These are phyloP conservation scores for Galeopsomyia nigrocyanea DNA, from an alignment of 2,888 invertebrate species.

Conservation along the genomic window DNA sequence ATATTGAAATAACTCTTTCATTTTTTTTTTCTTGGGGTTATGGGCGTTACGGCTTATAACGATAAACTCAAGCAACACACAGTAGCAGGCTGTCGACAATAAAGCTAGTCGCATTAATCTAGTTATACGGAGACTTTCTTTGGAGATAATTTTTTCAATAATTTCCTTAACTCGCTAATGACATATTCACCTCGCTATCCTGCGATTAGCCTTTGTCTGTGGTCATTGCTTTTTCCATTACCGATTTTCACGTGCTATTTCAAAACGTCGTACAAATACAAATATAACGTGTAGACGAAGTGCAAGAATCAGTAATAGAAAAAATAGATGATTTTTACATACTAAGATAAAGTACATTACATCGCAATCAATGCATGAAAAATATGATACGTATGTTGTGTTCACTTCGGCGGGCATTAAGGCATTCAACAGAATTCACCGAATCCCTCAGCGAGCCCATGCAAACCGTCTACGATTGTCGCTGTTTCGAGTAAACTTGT, in stretches of 20 bases:
- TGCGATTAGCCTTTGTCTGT: not conserved
- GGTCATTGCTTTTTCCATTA: slow-evolving; percentile 4
- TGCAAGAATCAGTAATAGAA: slow-evolving; percentile 6
- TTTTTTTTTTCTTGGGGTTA: slow-evolving; percentile 32
- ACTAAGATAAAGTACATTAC: slow-evolving; percentile 8
- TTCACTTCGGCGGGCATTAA: not conserved
- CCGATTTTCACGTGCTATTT: not conserved
- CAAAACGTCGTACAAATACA: not conserved
- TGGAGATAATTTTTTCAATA: slow-evolving; percentile 56
- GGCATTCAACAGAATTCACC: slow-evolving; percentile 15
- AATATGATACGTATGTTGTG: slow-evolving; percentile 6
- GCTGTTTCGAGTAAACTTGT: not conserved
- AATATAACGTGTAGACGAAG: not conserved
- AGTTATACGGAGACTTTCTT: slow-evolving; percentile 58
- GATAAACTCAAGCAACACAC: slow-evolving; percentile 63
- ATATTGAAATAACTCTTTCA: slow-evolving; percentile 33
- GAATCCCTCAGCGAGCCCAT: not conserved
- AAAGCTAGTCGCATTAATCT: slow-evolving; percentile 38
- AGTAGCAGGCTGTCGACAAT: slow-evolving; percentile 54
- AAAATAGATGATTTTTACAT: slow-evolving; percentile 23
- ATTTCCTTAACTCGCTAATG: slow-evolving; percentile 33
- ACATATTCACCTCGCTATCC: not conserved
- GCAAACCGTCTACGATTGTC: not conserved
- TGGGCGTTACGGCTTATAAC: slow-evolving; percentile 35
- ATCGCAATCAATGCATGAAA: slow-evolving; percentile 11